Evolutionary conservation across 2,113 vertebrate genomes (phyloP), one percentile per base, ranked within the genome.

Genomic region (Himantopus leucocephalus): DNA sequence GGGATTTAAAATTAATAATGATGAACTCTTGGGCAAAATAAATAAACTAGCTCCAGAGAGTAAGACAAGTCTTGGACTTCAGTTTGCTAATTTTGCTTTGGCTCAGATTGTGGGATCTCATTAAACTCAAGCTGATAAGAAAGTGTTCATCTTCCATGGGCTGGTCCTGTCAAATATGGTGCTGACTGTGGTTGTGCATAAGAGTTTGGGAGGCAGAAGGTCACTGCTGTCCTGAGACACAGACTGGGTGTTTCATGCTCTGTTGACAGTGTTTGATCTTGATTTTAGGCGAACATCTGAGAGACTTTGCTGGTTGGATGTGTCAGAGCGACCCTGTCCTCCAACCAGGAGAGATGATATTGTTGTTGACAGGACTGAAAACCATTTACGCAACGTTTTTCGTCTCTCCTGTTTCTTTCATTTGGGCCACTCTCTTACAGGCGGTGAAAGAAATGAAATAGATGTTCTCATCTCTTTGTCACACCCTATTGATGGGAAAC

Each of bases 151-250:
- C 26, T 85, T 62, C 60, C 5, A 3, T 16, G 23, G 23, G 6
- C 27, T 48, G n/a, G 4, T 34, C 23, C 18, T 48, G 13, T 23
- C 12, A 48, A 32, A 26, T 6, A 20, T 5, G 26, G 18, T 5
- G 34, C 9, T 85, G 67, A 10, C 2, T 21, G 26, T 5, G 11
- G 43, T 5, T 4, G 3, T 19, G 27, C 4, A 3, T 0, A 45
- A 62, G 2, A 62, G 55, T 30, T 12, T 27, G 9, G 29, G 14
- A 41, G 39, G 21, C 41, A 82, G 52, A 4, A 58, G 16, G 50
- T 41, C 23, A 2, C 35, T 34, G 53, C 24, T 70, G 2, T 53
- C 23, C 18, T 55, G 41, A n/a, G 13, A 35, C 8, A 6, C 18
- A 58, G 21, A 32, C 50, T 3, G 2, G 21, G 2, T 22, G 8